Evolutionary conservation across 2,113 vertebrate genomes (phyloP), one percentile per base, ranked within the genome.

Genomic region (Calidris pygmaea): DNA sequence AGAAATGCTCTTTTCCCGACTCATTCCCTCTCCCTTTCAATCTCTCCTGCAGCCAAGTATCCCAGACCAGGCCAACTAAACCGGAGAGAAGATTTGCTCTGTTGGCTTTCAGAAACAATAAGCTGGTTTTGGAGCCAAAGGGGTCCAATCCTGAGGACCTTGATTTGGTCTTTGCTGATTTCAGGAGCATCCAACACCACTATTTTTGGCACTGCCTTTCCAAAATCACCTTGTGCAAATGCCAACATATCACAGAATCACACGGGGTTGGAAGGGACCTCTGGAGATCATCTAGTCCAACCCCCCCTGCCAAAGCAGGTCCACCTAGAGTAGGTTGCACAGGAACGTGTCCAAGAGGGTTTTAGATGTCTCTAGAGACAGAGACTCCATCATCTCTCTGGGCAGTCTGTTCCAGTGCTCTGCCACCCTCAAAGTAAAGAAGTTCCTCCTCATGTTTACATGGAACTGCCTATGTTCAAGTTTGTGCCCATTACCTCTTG

Each of bases 1-100:
- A 56, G 19, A 45, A 72, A 50, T 35, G 21, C 15, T 70, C 41
- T 75, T 37, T 81, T 67, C 34, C 39, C 3, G 1, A 7, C 29
- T 75, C 32, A 22, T 76, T 87, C 67, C 39, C 12, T 72, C 41
- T 89, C 58, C 29, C 45, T 14, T 80, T 32, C 37, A 41, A 29
- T 52, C 41, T 7, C 0, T 0, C 10, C 66, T 52, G 66, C 41
- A 87, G 68, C 39, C 0, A 2, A 43, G n/a, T 50, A 58, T 45
- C 48, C 55, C 1, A 2, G 48, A 26, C 18, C 2, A 3, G 7
- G 10, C 30, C 43, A 56, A 37, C 43, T 47, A n/a, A 60, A 41
- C 23, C 1, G 0, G 30, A 47, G 11, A 24, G 29, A 73, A 29
- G 65, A 22, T 73, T 29, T 77, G 21, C 60, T 68, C 43, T 58